Evolutionary conservation across 2,797 vertebrate genomes (phyloP).

Genomic region (Melanitta fusca): DNA sequence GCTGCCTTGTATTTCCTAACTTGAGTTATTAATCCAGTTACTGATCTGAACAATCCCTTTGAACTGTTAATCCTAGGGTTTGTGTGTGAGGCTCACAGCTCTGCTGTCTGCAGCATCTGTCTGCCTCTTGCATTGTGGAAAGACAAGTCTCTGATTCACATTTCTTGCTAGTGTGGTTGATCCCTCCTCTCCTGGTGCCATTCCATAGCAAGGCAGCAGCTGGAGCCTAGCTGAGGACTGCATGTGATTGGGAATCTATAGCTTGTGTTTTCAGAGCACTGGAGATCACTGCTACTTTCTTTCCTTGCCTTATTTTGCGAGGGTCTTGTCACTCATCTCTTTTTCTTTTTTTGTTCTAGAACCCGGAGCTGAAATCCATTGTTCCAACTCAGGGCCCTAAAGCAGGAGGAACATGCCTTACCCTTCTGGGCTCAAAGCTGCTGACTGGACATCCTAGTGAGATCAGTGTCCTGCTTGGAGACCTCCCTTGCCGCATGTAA

Average conservation of each 20-base stretch:
- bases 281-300: background rate
- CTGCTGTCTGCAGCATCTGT: background rate
- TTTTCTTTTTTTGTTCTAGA: constrained; percentile 73
- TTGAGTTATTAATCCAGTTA: constrained; percentile 56
- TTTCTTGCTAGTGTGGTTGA: background rate
- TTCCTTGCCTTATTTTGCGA: background rate
- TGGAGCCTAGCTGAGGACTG: background rate
- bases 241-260: background rate
- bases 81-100: background rate
- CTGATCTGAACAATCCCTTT: constrained; percentile 42
- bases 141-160: rapidly evolving
- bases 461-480: constrained; percentile 87
- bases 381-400: constrained; percentile 89
- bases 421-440: constrained; percentile 87
- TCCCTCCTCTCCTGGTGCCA: background rate
- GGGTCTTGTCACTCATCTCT: background rate
- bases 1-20: constrained; percentile 43
- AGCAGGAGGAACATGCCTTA: constrained; percentile 91
- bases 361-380: constrained; percentile 88
- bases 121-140: background rate
- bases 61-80: constrained; percentile 17
- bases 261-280: background rate
- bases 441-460: constrained; percentile 88
- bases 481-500: constrained; percentile 90
- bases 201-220: background rate